phyloP scores from a whole-genome alignment of 2,888 invertebrate species.

The Mechanitis messenoides region DNA sequence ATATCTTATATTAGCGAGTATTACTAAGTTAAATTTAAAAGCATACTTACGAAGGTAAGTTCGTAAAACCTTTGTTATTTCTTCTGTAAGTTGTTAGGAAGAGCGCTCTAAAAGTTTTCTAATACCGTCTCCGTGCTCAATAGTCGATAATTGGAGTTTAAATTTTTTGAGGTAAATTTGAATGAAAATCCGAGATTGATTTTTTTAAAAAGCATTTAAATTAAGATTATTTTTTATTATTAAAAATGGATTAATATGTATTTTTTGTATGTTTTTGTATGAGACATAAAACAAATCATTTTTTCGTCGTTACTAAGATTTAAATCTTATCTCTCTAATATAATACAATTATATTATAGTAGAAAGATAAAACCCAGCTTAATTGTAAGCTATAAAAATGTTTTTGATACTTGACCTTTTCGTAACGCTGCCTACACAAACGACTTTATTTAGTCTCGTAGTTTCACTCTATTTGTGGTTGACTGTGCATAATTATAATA shows the following conservation, averaged over 20 bases:
- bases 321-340: too few species aligned
- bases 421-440: background rate
- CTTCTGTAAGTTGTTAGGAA: conserved; percentile 9
- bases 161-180: conserved; percentile 20
- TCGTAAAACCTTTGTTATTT: conserved; percentile 1
- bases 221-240: too few species aligned
- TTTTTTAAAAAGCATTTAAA: too few species aligned
- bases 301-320: too few species aligned
- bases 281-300: too few species aligned
- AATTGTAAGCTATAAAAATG: background rate
- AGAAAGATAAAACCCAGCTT: background rate
- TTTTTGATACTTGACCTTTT: background rate
- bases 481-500: too few species aligned
- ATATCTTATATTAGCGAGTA: too few species aligned
- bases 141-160: conserved; percentile 19
- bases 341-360: too few species aligned
- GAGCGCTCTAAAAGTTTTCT: conserved; percentile 3
- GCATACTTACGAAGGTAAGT: background rate
- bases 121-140: conserved; percentile 23
- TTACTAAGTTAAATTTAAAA: background rate
- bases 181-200: conserved; percentile 8
- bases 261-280: too few species aligned
- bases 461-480: too few species aligned
- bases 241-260: too few species aligned
- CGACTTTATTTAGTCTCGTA: background rate